Evolutionary conservation across 1,140 invertebrate genomes (phyloP).

Genomic region (Brachionus koreanus): DNA sequence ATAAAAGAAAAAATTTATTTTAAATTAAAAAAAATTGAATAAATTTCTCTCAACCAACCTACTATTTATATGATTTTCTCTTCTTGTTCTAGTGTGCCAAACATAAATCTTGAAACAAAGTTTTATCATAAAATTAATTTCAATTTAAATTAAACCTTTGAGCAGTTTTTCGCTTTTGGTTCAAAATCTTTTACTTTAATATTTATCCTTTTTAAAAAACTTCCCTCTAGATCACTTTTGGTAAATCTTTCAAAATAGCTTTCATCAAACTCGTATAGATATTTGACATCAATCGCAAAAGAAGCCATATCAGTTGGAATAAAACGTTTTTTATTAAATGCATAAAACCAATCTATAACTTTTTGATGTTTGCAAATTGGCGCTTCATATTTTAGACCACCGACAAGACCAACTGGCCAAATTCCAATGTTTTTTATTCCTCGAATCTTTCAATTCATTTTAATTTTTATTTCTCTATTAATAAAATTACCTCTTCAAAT

Average conservation of each 20-base stretch:
- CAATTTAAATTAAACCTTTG: background rate
- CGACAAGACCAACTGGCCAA: constrained; percentile 91
- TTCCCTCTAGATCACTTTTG: background rate
- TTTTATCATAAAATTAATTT: background rate
- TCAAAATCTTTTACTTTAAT: background rate
- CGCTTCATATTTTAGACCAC: constrained; percentile 54
- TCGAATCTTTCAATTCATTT: constrained; percentile 66
- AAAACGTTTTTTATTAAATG: constrained; percentile 81
- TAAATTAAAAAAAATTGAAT: background rate
- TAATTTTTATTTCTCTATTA: background rate
- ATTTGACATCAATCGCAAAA: constrained; percentile 82
- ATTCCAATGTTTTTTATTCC: constrained; percentile 81
- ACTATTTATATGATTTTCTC: background rate
- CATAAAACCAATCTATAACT: constrained; percentile 69
- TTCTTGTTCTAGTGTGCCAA: constrained; percentile 4
- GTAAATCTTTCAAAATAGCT: constrained; percentile 23
- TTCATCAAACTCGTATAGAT: constrained; percentile 52
- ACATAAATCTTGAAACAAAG: background rate
- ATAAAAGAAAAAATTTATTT: too few species aligned
- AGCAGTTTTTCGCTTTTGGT: constrained; percentile 13
- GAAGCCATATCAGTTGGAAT: constrained; percentile 98
- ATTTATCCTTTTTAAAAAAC: background rate
- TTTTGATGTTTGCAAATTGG: constrained; percentile 52
- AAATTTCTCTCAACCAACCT: background rate
- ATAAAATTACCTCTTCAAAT: constrained; percentile 73